Conservation (phyloP, 2,113 vertebrate species). For the Poeciliopsis turrubarensis region DNA sequence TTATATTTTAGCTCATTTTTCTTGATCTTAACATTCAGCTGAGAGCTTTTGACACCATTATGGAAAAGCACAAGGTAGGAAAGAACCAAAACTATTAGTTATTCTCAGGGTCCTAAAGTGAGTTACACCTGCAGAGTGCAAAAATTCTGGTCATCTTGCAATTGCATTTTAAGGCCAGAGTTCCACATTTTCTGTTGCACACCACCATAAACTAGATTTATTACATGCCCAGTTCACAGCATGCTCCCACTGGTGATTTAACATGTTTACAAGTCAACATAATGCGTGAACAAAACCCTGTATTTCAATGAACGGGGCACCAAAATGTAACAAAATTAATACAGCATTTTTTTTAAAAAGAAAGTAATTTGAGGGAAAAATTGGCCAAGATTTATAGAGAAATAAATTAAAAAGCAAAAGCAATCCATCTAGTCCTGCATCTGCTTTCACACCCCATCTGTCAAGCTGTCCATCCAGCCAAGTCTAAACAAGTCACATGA, state of each 20-base stretch:
- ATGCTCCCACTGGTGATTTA: slow-evolving; percentile 4
- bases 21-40: background rate
- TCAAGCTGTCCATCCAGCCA: slow-evolving; percentile 11
- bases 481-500: slow-evolving; percentile 58
- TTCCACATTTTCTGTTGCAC: slow-evolving; percentile 6
- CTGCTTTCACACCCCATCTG: slow-evolving; percentile 31
- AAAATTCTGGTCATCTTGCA: slow-evolving; percentile 7
- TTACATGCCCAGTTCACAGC: slow-evolving; percentile 14
- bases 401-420: slow-evolving; percentile 6
- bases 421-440: slow-evolving; percentile 2
- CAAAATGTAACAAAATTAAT: no score
- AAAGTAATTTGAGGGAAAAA: background rate
- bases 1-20: background rate
- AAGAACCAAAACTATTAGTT: background rate
- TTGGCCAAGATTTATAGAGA: background rate
- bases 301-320: slow-evolving; percentile 25
- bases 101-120: background rate
- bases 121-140: slow-evolving; percentile 31
- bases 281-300: slow-evolving; percentile 35
- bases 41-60: background rate
- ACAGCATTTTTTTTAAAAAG: no score
- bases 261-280: background rate
- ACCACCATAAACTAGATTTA: background rate
- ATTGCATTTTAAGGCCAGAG: slow-evolving; percentile 21
- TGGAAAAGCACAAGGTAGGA: background rate